Evolutionary conservation across 2,888 invertebrate genomes (phyloP).

Genomic region (Neoaliturus tenellus): DNA sequence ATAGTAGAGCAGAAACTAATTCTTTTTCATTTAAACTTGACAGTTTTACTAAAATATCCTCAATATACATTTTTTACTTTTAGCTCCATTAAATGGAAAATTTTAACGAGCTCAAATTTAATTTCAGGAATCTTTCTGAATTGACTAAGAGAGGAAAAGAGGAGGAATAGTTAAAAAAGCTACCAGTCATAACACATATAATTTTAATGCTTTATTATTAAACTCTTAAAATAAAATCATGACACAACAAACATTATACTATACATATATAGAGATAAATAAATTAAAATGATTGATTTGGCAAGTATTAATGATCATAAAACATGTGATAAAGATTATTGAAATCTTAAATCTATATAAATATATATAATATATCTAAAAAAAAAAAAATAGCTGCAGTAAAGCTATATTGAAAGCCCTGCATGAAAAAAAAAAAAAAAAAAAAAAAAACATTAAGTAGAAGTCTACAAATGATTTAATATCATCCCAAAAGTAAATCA

Average conservation of each 20-base stretch:
- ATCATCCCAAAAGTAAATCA: conserved; percentile 22
- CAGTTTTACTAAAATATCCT: no score
- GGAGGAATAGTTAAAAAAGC: no score
- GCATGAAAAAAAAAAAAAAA: not conserved
- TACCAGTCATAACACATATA: not conserved
- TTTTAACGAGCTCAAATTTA: no score
- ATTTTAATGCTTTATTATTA: conserved; percentile 23
- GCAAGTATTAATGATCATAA: conserved; percentile 10
- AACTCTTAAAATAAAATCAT: conserved; percentile 36
- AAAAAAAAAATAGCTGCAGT: not conserved
- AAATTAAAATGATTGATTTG: conserved; percentile 25
- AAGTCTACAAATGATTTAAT: conserved; percentile 10
- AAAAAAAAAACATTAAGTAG: conserved; percentile 10
- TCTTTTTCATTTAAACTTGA: no score
- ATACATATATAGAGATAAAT: conserved; percentile 12
- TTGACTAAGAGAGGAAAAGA: no score
- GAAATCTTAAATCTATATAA: not conserved
- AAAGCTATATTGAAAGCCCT: not conserved
- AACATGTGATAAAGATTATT: not conserved
- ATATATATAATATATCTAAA: conserved; percentile 11
- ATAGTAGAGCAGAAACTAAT: no score
- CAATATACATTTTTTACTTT: no score
- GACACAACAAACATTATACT: conserved; percentile 47
- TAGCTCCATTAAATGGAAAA: no score
- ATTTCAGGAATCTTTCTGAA: no score